Percentiles rank a stretch among this genome's conserved stretches.
These are phyloP conservation scores for Tachysurus fulvidraco DNA, from an alignment of 2,113 vertebrate genomes.

Conservation along the genomic window DNA sequence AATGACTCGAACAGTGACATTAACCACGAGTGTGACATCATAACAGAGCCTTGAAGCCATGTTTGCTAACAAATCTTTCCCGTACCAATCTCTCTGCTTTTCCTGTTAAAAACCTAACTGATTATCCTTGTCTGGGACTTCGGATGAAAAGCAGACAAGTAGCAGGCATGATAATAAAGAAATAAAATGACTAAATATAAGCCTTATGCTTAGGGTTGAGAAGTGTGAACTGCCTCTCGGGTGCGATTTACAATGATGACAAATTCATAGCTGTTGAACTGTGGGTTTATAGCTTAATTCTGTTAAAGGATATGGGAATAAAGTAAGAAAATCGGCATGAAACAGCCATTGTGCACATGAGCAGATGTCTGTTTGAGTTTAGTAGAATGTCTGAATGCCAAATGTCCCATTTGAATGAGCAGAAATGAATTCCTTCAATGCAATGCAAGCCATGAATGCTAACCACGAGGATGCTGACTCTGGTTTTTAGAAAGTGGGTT, in stretches of 20 bases:
- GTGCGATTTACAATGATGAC: background rate
- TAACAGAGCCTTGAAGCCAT: background rate
- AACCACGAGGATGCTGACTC: conserved; percentile 44
- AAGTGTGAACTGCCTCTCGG: background rate
- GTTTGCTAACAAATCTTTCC: background rate
- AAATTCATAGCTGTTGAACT: background rate
- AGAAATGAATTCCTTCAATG: conserved; percentile 57
- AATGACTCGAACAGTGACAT: background rate
- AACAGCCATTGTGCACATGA: conserved; percentile 33
- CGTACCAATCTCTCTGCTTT: background rate
- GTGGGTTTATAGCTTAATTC: conserved; percentile 6
- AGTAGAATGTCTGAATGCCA: conserved; percentile 49
- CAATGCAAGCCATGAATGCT: conserved; percentile 52
- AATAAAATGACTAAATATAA: background rate
- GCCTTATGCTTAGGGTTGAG: background rate
- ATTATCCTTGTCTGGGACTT: background rate
- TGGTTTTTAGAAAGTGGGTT: conserved; percentile 44
- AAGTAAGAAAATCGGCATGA: conserved; percentile 13
- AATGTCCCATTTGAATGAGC: conserved; percentile 48
- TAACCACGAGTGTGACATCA: background rate
- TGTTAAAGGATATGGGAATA: background rate
- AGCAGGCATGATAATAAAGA: background rate
- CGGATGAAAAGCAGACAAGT: background rate
- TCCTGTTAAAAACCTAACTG: background rate
- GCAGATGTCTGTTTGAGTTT: conserved; percentile 51